A percentile compares a stretch with the other conserved stretches of the same genome.
These are phyloP conservation scores for Samia ricini DNA, from an alignment of 1,140 invertebrate genomes.

Conservation along the genomic window DNA sequence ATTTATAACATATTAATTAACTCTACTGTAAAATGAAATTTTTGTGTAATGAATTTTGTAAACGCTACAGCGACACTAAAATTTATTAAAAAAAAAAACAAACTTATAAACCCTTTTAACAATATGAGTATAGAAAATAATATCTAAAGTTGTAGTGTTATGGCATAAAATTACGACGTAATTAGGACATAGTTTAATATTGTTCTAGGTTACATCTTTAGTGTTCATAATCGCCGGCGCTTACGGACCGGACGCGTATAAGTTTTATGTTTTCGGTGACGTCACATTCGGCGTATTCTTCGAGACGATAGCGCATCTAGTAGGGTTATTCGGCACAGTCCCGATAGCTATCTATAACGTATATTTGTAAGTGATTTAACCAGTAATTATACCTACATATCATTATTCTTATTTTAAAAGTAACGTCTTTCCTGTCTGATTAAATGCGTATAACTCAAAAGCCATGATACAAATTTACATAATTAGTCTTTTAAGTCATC, in stretches of 20 bases:
- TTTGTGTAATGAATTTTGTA: too few species aligned
- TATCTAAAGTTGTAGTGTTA: too few species aligned
- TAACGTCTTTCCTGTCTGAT: too few species aligned
- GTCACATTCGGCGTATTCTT: slow-evolving; percentile 41
- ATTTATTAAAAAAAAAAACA: too few species aligned
- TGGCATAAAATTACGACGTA: too few species aligned
- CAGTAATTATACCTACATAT: background rate
- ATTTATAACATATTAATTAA: too few species aligned
- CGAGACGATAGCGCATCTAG: slow-evolving; percentile 43
- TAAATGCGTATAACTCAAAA: background rate
- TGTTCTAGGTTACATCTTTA: slow-evolving; percentile 31
- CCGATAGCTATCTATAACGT: slow-evolving; percentile 57
- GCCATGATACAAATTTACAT: too few species aligned
- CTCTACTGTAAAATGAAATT: too few species aligned
- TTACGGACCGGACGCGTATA: slow-evolving; percentile 38
- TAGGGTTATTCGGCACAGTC: slow-evolving; percentile 48
- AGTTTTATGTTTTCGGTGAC: slow-evolving; percentile 36
- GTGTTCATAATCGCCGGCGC: slow-evolving; percentile 45
- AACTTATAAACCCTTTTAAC: too few species aligned
- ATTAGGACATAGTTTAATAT: background rate
- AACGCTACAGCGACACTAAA: too few species aligned
- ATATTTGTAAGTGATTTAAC: slow-evolving; percentile 45
- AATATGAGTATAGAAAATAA: too few species aligned
- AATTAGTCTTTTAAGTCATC: too few species aligned
- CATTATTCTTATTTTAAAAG: background rate